Evolutionary conservation across 2,797 vertebrate genomes (phyloP).

Genomic region (Tolypeutes matacus): DNA sequence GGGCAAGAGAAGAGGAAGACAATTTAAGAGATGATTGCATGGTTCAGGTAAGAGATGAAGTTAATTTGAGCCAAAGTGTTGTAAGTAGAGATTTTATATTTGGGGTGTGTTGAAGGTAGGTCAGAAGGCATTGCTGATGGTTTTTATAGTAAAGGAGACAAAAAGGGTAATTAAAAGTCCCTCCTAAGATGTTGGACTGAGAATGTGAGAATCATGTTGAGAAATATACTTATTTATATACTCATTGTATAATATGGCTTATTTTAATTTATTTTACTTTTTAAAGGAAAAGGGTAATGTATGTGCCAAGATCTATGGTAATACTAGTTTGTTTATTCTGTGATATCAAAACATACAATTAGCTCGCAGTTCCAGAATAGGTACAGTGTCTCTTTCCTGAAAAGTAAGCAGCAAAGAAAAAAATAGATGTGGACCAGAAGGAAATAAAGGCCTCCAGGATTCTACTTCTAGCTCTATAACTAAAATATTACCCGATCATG

Average conservation of each 20-base stretch:
- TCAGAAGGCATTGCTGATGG: not conserved
- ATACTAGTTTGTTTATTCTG: not conserved
- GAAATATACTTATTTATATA: not conserved
- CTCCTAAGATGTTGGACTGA: not conserved
- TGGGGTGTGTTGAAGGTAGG: not conserved
- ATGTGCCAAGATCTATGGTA: not conserved
- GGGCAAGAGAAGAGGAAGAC: not conserved
- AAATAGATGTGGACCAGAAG: not conserved
- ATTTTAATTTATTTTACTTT: not conserved
- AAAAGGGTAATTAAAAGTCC: not conserved
- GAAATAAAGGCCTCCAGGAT: not conserved
- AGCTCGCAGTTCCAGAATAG: not conserved
- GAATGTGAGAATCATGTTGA: not conserved
- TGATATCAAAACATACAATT: not conserved
- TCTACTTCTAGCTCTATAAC: not conserved
- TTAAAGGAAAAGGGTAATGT: not conserved
- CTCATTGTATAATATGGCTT: not conserved
- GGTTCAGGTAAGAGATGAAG: not conserved
- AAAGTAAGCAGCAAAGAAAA: not conserved
- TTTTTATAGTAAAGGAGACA: not conserved
- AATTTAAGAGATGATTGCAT: not conserved
- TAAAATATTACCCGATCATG: slow-evolving; percentile 53
- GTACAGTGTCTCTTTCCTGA: not conserved
- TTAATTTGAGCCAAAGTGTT: not conserved
- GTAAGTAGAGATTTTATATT: not conserved